Percentiles rank a stretch among this genome's conserved stretches.
These are phyloP conservation scores for Drosophila nannoptera DNA, from an alignment of 1,140 invertebrate species.

Conservation along the genomic window DNA sequence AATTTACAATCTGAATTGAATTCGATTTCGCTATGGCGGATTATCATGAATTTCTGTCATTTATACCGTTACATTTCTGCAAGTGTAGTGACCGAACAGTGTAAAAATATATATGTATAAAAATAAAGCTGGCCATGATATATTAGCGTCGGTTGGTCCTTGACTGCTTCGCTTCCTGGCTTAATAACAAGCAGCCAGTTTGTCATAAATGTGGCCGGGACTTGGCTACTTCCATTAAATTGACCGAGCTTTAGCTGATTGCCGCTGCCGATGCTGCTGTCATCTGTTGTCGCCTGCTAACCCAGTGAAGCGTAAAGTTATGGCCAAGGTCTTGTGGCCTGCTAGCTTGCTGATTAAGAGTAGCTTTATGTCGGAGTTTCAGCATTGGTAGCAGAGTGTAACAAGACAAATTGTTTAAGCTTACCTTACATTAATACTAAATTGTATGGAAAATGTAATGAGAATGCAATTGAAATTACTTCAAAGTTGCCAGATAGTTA, in stretches of 20 bases:
- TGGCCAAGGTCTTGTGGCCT: constrained; percentile 67
- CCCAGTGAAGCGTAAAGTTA: constrained; percentile 61
- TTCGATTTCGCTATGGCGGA: background rate
- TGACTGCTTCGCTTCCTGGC: constrained; percentile 21
- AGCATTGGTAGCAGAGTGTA: background rate
- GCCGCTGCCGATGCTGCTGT: background rate
- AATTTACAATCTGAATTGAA: background rate
- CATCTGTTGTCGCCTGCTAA: constrained; percentile 29
- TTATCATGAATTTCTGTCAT: background rate
- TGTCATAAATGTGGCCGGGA: constrained; percentile 63
- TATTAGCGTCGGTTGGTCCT: constrained; percentile 34
- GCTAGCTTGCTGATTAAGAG: constrained; percentile 64
- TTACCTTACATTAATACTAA: background rate
- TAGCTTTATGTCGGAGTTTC: background rate
- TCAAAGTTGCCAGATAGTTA: too few relatives aligned
- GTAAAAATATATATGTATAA: constrained; percentile 7
- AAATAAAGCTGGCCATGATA: constrained; percentile 40
- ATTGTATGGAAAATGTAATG: background rate
- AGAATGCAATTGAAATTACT: too few relatives aligned
- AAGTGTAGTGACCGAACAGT: background rate
- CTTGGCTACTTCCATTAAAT: constrained; percentile 43
- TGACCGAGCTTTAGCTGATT: constrained; percentile 38
- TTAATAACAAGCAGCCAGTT: constrained; percentile 70
- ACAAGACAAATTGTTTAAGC: background rate
- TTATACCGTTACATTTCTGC: too few relatives aligned